Percentiles rank a stretch among this genome's conserved stretches.
Conservation (phyloP, 2,888 invertebrate genomes). For the Spodoptera littoralis region DNA sequence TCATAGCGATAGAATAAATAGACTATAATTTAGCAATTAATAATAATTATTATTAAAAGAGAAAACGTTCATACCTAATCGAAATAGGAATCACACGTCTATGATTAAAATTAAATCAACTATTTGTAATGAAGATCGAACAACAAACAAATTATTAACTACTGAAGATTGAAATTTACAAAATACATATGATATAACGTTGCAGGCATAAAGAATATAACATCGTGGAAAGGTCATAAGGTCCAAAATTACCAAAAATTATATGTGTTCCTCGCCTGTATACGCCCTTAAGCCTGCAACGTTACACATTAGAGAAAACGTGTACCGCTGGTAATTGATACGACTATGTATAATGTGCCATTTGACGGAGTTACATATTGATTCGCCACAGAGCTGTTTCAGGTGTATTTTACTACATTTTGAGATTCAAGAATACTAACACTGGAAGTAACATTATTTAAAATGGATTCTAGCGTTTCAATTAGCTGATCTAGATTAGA, state of each 20-base stretch:
- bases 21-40: conserved; percentile 45
- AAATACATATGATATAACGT: conserved; percentile 4
- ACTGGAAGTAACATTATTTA: too few species aligned
- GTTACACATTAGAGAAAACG: conserved; percentile 7
- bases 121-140: conserved; percentile 46
- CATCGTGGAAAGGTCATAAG: neutral
- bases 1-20: conserved; percentile 54
- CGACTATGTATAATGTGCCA: conserved; percentile 16
- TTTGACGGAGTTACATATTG: conserved; percentile 30
- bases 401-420: conserved; percentile 15
- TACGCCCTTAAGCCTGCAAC: conserved; percentile 7
- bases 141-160: conserved; percentile 30
- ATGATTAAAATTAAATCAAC: conserved; percentile 30
- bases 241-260: neutral
- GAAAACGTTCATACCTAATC: conserved; percentile 30
- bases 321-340: conserved; percentile 14
- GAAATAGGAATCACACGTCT: conserved; percentile 44
- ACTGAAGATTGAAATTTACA: conserved; percentile 17
- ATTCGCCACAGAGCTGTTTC: conserved; percentile 35
- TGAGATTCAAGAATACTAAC: conserved; percentile 16
- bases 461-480: too few species aligned
- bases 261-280: too few species aligned
- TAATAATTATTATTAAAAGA: conserved; percentile 20
- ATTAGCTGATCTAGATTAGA: too few species aligned
- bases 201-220: conserved; percentile 14